Conservation (phyloP, 2,888 invertebrate genomes). For the Habrosyne pyritoides region DNA sequence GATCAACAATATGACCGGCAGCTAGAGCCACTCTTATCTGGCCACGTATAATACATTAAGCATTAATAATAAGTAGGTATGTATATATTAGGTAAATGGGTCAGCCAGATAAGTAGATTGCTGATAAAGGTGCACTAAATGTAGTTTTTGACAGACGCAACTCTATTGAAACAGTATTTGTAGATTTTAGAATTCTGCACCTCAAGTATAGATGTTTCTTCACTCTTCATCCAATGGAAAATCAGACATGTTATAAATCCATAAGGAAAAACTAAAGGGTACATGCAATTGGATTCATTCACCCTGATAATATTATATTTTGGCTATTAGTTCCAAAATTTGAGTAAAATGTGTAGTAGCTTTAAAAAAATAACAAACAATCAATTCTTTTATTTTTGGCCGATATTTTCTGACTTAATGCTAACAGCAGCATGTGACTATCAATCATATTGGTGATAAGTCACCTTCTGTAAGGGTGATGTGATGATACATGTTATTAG, state of each 20-base stretch:
- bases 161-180: background rate
- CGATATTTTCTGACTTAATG: background rate
- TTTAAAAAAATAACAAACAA: no score
- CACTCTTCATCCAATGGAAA: no score
- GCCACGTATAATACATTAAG: background rate
- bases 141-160: constrained; percentile 20
- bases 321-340: no score
- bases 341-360: no score
- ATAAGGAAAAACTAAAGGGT: no score
- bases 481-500: background rate
- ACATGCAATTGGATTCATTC: no score
- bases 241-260: no score
- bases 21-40: background rate
- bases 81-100: constrained; percentile 18
- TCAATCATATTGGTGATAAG: background rate
- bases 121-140: constrained; percentile 26
- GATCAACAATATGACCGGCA: constrained; percentile 11
- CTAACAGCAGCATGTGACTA: background rate
- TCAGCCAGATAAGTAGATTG: constrained; percentile 42
- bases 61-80: constrained; percentile 11
- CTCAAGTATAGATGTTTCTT: no score
- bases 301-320: no score
- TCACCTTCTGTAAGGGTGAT: background rate
- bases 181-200: background rate
- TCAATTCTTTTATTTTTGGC: background rate